phyloP scores from a whole-genome alignment of 1,140 invertebrate genomes.

The Sminthurinus signatus region DNA sequence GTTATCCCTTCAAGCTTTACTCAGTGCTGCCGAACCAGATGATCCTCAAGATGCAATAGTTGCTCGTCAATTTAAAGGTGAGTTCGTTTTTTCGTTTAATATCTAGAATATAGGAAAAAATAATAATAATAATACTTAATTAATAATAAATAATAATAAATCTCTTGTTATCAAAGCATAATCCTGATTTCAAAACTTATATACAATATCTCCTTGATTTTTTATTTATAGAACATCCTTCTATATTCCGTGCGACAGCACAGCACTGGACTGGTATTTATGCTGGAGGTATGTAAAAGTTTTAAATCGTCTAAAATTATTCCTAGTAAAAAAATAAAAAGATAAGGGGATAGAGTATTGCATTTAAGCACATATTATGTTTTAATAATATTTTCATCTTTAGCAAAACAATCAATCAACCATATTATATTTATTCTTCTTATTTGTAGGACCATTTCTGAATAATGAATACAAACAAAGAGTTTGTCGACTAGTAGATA shows the following conservation, averaged over 20 bases:
- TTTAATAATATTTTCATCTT: neutral
- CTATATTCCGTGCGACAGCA: slow-evolving; percentile 82
- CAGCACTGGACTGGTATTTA: slow-evolving; percentile 92
- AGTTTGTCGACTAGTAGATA: slow-evolving; percentile 72
- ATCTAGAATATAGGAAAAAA: no score
- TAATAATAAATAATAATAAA: no score
- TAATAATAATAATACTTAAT: no score
- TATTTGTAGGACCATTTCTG: slow-evolving; percentile 56
- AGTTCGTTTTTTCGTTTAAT: no score
- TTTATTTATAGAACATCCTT: slow-evolving; percentile 57
- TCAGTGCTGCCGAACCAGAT: slow-evolving; percentile 90
- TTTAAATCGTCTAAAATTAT: no score
- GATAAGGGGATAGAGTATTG: no score
- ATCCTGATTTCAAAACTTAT: no score
- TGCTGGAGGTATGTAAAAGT: slow-evolving; percentile 70
- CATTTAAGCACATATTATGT: no score
- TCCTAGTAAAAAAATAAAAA: no score
- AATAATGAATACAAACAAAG: slow-evolving; percentile 72
- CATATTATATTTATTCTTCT: neutral
- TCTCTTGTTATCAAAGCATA: no score
- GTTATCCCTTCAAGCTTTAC: slow-evolving; percentile 81
- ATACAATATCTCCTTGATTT: no score
- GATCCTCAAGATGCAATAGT: slow-evolving; percentile 92
- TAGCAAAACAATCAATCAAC: no score
- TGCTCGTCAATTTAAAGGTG: slow-evolving; percentile 66